Evolutionary conservation across 2,113 vertebrate species (phyloP).

Genomic region (human): GRCh38 chr7:153444001-153444500

Average conservation of each 20-base stretch:
- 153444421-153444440: fast-evolving
- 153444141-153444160: fast-evolving
- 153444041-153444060: fast-evolving
- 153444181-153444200: background rate
- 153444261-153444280: background rate
- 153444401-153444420: background rate
- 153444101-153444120: background rate
- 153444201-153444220: background rate
- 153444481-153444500: fast-evolving
- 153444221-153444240: background rate
- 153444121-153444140: background rate
- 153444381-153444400: fast-evolving
- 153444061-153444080: background rate
- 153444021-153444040: background rate
- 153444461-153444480: fast-evolving
- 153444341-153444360: background rate
- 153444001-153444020: background rate
- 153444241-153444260: background rate
- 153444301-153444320: background rate
- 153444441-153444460: background rate
- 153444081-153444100: background rate
- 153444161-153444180: background rate
- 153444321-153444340: background rate
- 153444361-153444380: background rate
- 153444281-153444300: fast-evolving